Evolutionary conservation across 2,113 vertebrate genomes (phyloP).

Genomic region (Colinus virginianus): DNA sequence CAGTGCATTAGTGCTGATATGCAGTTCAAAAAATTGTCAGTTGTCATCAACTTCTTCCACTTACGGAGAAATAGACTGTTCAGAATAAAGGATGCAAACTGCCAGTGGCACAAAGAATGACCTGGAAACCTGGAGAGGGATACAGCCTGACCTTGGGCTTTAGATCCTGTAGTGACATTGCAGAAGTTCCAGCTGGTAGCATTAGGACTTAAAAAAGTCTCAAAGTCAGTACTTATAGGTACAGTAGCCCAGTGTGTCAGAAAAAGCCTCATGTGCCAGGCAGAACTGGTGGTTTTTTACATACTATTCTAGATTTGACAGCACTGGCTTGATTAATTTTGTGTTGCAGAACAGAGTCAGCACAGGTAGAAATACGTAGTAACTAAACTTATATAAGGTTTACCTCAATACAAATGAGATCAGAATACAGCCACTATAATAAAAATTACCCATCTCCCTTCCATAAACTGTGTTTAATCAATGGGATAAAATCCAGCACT

Average conservation of each 20-base stretch:
- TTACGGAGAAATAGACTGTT: background rate
- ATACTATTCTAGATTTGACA: background rate
- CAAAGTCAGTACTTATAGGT: background rate
- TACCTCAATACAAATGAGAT: background rate
- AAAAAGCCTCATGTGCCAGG: background rate
- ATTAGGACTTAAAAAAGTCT: background rate
- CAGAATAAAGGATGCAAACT: slow-evolving; percentile 1
- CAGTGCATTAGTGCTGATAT: background rate
- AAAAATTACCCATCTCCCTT: background rate
- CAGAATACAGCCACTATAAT: background rate
- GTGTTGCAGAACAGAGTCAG: background rate
- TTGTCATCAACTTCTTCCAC: background rate
- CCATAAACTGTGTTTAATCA: background rate
- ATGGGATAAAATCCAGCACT: background rate
- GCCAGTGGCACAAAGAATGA: background rate
- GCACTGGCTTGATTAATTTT: background rate
- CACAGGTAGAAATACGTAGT: background rate
- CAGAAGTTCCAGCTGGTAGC: background rate
- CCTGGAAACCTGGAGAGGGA: background rate
- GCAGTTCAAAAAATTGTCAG: background rate
- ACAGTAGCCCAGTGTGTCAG: background rate
- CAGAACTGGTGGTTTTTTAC: background rate
- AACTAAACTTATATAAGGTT: background rate
- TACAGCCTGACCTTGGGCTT: background rate
- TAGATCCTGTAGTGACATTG: background rate